Conservation (phyloP, 1,140 invertebrate species). For the Aphelenchoides avenae region DNA sequence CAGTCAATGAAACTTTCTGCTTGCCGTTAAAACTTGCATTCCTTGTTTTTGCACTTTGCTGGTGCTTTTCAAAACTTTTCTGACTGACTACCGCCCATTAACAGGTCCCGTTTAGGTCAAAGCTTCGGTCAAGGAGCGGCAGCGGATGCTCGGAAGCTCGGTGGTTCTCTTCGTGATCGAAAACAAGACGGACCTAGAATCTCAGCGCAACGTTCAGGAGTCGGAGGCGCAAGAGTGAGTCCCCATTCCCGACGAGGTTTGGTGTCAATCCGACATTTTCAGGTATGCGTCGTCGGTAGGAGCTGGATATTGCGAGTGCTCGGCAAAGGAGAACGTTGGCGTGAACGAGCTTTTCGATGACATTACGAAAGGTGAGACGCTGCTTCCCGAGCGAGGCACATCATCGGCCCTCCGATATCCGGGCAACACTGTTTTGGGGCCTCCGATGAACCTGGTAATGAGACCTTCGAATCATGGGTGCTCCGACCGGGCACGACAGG, state of each 20-base stretch:
- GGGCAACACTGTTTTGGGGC: too few relatives aligned
- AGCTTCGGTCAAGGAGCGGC: conserved; percentile 95
- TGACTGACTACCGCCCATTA: not conserved
- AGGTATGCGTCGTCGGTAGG: conserved; percentile 85
- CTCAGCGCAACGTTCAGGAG: conserved; percentile 75
- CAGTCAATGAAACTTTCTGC: not conserved
- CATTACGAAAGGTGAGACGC: conserved; percentile 42
- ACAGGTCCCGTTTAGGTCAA: conserved; percentile 75
- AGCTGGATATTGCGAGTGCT: conserved; percentile 88
- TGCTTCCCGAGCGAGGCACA: too few relatives aligned
- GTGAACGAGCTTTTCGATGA: conserved; percentile 81
- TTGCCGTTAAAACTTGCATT: not conserved
- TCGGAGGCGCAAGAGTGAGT: conserved; percentile 78
- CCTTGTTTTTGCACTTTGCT: not conserved
- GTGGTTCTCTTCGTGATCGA: conserved; percentile 87
- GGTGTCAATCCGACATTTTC: conserved; percentile 34
- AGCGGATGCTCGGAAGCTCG: conserved; percentile 88
- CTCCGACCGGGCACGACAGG: too few relatives aligned
- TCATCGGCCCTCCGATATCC: too few relatives aligned
- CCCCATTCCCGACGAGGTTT: conserved; percentile 2
- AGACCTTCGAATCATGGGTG: too few relatives aligned
- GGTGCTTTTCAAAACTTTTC: not conserved
- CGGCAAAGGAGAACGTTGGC: conserved; percentile 85
- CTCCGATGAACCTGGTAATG: too few relatives aligned
- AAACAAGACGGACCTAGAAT: conserved; percentile 94